Evolutionary conservation across 2,113 vertebrate species (phyloP), one percentile per base, ranked within the genome.

Genomic region (Dasyprocta punctata): DNA sequence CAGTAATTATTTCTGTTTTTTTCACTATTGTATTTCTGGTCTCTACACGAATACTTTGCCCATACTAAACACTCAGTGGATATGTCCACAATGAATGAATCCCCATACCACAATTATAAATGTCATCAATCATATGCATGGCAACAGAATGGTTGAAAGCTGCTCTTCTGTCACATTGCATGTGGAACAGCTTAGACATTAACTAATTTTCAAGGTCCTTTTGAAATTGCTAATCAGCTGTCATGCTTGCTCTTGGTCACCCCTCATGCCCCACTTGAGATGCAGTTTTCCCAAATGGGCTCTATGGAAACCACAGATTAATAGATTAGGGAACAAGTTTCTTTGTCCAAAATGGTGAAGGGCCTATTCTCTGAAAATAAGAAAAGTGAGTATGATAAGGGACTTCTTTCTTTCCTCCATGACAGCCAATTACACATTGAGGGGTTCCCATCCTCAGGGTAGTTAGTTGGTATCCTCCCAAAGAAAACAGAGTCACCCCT

Each of bases 71-170:
- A 28, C 54, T 83, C 36, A 87, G 33, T 54, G 22, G 17, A 17
- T 75, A 17, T 86, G 90, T 73, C 20, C n/a, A 44, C 24, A 86
- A 80, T 69, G 36, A 92, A 87, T 83, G 67, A 92, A 75, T 52
- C 22, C 44, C 19, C 67, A 19, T 4, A 6, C 36, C 58, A 81
- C 17, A 24, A 36, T 82, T 30, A 14, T 47, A 67, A 71, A 89
- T 84, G 28, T 47, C 44, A 73, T 60, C 20, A 92, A 38, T 52
- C 52, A 60, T 41, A 38, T 8, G 1, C 17, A 0, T 60, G n/a
- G 26, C 36, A 86, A 41, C 47, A 91, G 63, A 89, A 69, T 71
- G 56, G 4, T n/a, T 83, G 54, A 69, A 96, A 96, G 92, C 12
- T 20, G 16, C 7, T 58, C 3, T 26, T 77, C 11, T 3, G 33